A percentile compares a stretch with the other conserved stretches of the same genome.
Conservation (phyloP, 2,797 vertebrate genomes). For the Avahi laniger region DNA sequence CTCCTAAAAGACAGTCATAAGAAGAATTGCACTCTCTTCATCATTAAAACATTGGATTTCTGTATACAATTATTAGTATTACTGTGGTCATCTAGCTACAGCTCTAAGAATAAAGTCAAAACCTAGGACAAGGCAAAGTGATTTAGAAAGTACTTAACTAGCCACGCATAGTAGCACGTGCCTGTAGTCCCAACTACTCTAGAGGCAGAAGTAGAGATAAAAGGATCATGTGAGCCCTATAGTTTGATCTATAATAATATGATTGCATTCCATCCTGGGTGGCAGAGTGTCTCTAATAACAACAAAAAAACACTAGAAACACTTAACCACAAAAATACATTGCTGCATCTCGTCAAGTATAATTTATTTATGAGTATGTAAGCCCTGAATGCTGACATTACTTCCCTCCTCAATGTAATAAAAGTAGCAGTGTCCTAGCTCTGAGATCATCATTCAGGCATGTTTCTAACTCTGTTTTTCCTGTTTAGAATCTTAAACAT, state of each 20-base stretch:
- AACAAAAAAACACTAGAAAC: neutral
- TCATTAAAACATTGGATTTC: neutral
- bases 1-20: too few species aligned
- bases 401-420: neutral
- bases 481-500: neutral
- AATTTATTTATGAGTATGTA: neutral
- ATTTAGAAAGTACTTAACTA: neutral
- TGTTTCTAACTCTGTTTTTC: neutral
- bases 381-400: neutral
- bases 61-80: neutral
- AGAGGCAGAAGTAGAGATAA: neutral
- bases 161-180: too few species aligned
- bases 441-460: neutral
- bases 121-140: neutral
- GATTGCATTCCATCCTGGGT: neutral
- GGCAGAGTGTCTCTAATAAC: too few species aligned
- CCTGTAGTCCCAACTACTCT: neutral
- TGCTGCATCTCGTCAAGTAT: neutral
- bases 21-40: neutral
- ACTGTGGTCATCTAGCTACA: neutral
- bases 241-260: neutral
- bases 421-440: neutral
- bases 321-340: neutral
- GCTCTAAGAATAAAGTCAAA: neutral
- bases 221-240: neutral